Conservation (phyloP, 2,113 vertebrate genomes). For the Mellivora capensis region DNA sequence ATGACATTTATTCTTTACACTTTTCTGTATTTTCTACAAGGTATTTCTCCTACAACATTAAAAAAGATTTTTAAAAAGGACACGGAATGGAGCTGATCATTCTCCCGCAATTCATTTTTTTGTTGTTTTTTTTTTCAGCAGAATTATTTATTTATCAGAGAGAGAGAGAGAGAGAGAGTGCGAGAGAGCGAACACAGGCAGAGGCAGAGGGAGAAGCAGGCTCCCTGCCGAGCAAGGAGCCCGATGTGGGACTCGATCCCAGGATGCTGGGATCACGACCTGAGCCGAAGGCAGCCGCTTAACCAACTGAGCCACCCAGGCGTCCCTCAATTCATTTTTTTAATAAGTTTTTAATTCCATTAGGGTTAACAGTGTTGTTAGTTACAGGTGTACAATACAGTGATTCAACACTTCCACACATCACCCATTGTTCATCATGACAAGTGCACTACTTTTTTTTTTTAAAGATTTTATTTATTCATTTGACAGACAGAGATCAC, state of each 20-base stretch:
- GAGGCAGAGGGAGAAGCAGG: too few relatives aligned
- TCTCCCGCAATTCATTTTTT: background rate
- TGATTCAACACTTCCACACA: background rate
- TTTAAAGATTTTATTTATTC: too few relatives aligned
- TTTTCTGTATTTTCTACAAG: background rate
- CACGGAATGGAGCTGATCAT: background rate
- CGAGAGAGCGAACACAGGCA: too few relatives aligned
- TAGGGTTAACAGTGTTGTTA: background rate
- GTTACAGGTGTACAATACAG: background rate
- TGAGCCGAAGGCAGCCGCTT: too few relatives aligned
- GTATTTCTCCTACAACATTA: background rate
- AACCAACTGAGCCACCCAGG: too few relatives aligned
- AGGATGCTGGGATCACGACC: too few relatives aligned
- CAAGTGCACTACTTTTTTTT: background rate
- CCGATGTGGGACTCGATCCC: too few relatives aligned
- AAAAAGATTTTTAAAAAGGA: background rate
- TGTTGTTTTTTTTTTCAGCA: too few relatives aligned
- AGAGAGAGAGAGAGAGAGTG: too few relatives aligned
- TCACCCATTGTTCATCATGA: background rate
- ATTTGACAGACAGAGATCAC: too few relatives aligned
- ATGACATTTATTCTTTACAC: background rate
- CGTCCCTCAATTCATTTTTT: background rate
- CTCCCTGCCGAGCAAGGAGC: too few relatives aligned
- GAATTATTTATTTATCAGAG: too few relatives aligned
- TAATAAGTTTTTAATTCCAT: background rate